These are phyloP conservation scores for Plebejus melissa DNA, from an alignment of 2,888 invertebrate species.

Conservation along the genomic window DNA sequence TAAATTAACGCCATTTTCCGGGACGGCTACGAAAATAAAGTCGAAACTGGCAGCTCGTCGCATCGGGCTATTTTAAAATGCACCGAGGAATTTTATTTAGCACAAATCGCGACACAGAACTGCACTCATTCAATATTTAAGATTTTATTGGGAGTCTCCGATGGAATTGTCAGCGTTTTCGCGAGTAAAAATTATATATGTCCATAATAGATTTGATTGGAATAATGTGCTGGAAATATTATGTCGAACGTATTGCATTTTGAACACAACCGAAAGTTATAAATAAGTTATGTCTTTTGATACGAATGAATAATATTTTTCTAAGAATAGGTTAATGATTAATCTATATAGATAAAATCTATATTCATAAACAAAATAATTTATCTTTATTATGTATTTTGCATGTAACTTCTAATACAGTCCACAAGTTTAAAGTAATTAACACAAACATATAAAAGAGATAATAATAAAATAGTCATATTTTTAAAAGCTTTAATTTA, in stretches of 20 bases:
- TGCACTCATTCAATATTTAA: constrained; percentile 13
- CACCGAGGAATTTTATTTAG: constrained; percentile 12
- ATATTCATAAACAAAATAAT: too few relatives aligned
- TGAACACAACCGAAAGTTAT: not conserved
- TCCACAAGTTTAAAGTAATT: too few relatives aligned
- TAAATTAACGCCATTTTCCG: not conserved
- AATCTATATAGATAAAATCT: too few relatives aligned
- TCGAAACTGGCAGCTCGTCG: not conserved
- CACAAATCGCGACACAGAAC: not conserved
- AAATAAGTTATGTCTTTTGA: not conserved
- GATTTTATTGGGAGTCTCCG: constrained; percentile 6
- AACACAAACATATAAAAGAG: too few relatives aligned
- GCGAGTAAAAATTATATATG: not conserved
- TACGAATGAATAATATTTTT: not conserved
- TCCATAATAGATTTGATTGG: not conserved
- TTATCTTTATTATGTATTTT: too few relatives aligned
- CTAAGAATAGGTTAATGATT: too few relatives aligned
- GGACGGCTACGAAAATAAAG: not conserved
- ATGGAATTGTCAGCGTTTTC: not conserved
- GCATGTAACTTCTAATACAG: too few relatives aligned
- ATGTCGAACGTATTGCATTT: not conserved
- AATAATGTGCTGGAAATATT: not conserved
- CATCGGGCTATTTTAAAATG: not conserved
- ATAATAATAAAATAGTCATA: too few relatives aligned
- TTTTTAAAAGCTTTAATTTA: too few relatives aligned